Evolutionary conservation across 2,113 vertebrate genomes (phyloP).

Genomic region (Carassius auratus): DNA sequence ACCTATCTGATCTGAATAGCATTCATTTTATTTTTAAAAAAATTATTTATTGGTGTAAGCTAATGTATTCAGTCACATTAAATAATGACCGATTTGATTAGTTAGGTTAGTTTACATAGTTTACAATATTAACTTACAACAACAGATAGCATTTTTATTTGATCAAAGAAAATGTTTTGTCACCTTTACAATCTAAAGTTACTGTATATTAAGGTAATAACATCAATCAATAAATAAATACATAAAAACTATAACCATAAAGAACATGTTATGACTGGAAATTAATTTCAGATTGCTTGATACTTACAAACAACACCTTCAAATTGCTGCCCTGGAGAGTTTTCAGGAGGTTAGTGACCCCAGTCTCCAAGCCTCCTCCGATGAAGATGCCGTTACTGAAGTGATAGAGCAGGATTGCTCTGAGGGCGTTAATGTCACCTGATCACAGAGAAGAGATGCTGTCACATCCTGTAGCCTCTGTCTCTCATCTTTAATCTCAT

Average conservation of each 20-base stretch:
- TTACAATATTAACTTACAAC: background rate
- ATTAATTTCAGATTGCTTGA: background rate
- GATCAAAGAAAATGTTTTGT: background rate
- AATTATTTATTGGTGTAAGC: background rate
- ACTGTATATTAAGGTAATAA: background rate
- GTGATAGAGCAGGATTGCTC: slow-evolving; percentile 92
- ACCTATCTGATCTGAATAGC: background rate
- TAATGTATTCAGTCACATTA: background rate
- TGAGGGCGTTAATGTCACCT: slow-evolving; percentile 89
- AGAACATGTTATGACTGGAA: background rate
- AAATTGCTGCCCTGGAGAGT: slow-evolving; percentile 90
- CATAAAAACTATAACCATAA: no score
- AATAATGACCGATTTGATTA: background rate
- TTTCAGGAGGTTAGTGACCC: slow-evolving; percentile 93
- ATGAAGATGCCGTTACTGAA: slow-evolving; percentile 87
- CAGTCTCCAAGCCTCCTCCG: slow-evolving; percentile 88
- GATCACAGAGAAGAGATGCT: slow-evolving; percentile 19
- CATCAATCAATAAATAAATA: no score
- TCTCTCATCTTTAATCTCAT: background rate
- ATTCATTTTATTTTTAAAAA: no score
- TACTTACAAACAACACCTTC: slow-evolving; percentile 85
- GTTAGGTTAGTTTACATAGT: background rate
- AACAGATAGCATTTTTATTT: background rate
- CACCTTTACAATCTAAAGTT: background rate
- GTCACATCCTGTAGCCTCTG: background rate